phyloP scores from a whole-genome alignment of 2,888 invertebrate species.

The Tipula unca region DNA sequence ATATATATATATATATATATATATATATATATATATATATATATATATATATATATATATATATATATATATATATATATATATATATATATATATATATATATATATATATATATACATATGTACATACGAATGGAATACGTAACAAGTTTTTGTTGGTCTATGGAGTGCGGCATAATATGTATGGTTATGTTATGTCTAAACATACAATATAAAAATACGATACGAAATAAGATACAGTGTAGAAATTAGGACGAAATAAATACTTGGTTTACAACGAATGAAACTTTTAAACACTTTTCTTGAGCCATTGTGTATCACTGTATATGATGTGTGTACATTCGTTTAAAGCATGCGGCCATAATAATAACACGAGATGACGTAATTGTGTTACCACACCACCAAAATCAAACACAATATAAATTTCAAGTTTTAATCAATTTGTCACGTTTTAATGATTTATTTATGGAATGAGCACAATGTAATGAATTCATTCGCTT shows the following conservation, averaged over 20 bases:
- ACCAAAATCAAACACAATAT: neutral
- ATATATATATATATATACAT: too few species aligned
- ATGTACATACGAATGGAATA: neutral
- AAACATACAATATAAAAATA: too few species aligned
- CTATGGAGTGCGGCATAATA: neutral
- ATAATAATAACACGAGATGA: neutral
- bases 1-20: neutral
- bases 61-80: too few species aligned
- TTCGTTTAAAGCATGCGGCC: neutral
- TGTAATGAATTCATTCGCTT: neutral
- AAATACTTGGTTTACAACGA: too few species aligned
- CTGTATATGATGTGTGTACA: neutral
- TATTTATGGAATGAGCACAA: neutral
- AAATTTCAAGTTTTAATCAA: neutral
- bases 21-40: too few species aligned
- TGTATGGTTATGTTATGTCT: neutral
- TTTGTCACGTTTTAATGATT: neutral
- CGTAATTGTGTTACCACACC: neutral
- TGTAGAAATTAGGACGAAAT: neutral
- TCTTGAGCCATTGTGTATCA: too few species aligned
- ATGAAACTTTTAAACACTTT: neutral
- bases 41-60: too few species aligned
- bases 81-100: too few species aligned
- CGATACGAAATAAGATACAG: neutral
- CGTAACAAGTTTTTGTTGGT: neutral